These are phyloP conservation scores for Agrochola circellaris DNA, from an alignment of 2,888 invertebrate genomes.

Conservation along the genomic window DNA sequence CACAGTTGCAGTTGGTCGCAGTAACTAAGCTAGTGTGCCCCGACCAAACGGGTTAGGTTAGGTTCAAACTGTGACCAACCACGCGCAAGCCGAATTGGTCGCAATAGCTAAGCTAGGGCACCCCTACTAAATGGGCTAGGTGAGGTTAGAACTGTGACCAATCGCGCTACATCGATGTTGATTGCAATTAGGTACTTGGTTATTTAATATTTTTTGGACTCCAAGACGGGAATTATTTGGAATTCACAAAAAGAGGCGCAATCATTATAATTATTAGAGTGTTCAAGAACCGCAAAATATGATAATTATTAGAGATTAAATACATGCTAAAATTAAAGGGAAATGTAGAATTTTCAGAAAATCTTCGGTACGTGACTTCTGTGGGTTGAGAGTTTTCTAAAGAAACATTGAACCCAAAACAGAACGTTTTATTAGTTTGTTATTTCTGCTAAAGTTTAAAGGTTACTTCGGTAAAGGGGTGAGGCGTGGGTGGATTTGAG, in stretches of 20 bases:
- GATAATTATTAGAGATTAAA: no score
- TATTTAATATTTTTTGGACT: not conserved
- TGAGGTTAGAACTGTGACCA: no score
- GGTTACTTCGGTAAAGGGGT: not conserved
- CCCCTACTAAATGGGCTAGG: no score
- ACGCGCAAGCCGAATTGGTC: no score
- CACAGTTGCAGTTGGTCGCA: no score
- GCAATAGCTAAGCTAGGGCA: no score
- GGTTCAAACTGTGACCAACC: not conserved
- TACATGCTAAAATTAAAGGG: not conserved
- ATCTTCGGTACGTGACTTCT: not conserved
- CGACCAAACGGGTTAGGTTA: not conserved
- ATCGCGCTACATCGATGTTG: no score
- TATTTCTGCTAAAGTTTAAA: conserved; percentile 29
- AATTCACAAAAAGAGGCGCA: not conserved
- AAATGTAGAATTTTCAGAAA: not conserved
- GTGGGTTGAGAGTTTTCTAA: conserved; percentile 2
- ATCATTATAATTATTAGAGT: not conserved
- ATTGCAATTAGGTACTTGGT: no score
- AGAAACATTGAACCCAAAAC: conserved; percentile 19
- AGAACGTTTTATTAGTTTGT: conserved; percentile 24
- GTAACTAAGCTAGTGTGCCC: no score
- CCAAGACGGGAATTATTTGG: not conserved
- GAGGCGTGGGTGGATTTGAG: conserved; percentile 26
- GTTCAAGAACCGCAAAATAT: not conserved